These are phyloP conservation scores for Atta cephalotes DNA, from an alignment of 1,140 invertebrate species.

Conservation along the genomic window DNA sequence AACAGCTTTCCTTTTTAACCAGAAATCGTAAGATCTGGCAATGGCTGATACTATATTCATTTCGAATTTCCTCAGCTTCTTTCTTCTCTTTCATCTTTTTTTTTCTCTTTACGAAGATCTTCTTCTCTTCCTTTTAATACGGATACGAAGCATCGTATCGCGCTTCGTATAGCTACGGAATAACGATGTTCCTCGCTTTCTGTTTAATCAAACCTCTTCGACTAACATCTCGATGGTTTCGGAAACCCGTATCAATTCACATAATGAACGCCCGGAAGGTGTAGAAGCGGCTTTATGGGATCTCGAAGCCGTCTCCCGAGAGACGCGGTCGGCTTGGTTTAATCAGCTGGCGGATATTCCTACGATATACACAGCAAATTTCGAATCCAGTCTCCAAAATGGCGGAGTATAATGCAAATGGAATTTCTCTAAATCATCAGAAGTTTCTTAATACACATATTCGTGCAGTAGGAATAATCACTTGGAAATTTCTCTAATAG, in stretches of 20 bases:
- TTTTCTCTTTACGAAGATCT: background rate
- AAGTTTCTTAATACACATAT: conserved; percentile 37
- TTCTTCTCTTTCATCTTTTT: background rate
- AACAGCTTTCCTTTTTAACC: conserved; percentile 51
- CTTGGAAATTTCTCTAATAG: background rate
- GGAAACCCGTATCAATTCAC: conserved; percentile 69
- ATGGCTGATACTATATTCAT: background rate
- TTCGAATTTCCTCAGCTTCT: background rate
- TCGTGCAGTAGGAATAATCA: conserved; percentile 4
- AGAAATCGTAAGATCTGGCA: conserved; percentile 39
- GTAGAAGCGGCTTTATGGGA: conserved; percentile 64
- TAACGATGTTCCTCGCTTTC: background rate
- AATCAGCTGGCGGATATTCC: conserved; percentile 70
- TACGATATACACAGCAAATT: conserved; percentile 55
- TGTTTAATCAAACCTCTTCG: conserved; percentile 68
- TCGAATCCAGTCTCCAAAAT: conserved; percentile 40
- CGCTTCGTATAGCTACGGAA: background rate
- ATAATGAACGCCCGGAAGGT: conserved; percentile 65
- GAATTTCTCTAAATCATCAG: conserved; percentile 44
- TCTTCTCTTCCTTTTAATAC: background rate
- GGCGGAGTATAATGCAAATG: conserved; percentile 48
- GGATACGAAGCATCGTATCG: background rate
- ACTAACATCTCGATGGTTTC: conserved; percentile 37
- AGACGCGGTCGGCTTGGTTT: conserved; percentile 66
- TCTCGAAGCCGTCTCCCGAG: conserved; percentile 46